phyloP scores from a whole-genome alignment of 92 coral and sea anemone genomes.

The Nematostella vectensis region DNA sequence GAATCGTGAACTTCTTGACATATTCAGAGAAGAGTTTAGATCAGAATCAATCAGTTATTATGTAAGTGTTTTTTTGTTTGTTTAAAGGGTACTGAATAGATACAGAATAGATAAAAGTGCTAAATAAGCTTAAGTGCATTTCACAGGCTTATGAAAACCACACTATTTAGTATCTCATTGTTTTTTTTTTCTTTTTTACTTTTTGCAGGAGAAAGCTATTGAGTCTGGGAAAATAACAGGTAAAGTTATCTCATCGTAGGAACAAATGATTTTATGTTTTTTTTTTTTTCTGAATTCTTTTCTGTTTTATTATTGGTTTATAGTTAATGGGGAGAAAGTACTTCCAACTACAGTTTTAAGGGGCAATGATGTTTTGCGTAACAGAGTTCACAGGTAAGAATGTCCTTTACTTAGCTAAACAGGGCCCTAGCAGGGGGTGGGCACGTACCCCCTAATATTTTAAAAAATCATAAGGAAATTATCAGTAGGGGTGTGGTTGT shows the following conservation, averaged over 20 bases:
- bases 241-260: not conserved
- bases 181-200: too few species aligned
- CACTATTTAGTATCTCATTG: too few species aligned
- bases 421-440: too few species aligned
- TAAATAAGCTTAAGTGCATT: too few species aligned
- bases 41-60: conserved; percentile 84
- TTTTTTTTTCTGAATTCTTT: not conserved
- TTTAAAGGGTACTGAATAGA: not conserved
- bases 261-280: not conserved
- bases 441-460: too few species aligned
- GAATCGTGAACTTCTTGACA: conserved; percentile 72
- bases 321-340: conserved; percentile 63
- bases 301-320: not conserved
- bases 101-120: too few species aligned
- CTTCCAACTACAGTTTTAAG: conserved; percentile 44
- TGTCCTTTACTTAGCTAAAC: too few species aligned
- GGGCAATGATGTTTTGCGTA: conserved; percentile 85
- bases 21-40: conserved; percentile 80
- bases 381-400: conserved; percentile 85
- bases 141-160: too few species aligned
- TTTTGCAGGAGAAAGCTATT: conserved; percentile 59
- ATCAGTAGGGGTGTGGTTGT: too few species aligned
- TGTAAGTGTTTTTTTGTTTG: conserved; percentile 37
- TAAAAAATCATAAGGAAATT: too few species aligned
- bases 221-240: conserved; percentile 78